These are phyloP conservation scores for Alosa sapidissima DNA, from an alignment of 2,797 vertebrate genomes.

Conservation along the genomic window DNA sequence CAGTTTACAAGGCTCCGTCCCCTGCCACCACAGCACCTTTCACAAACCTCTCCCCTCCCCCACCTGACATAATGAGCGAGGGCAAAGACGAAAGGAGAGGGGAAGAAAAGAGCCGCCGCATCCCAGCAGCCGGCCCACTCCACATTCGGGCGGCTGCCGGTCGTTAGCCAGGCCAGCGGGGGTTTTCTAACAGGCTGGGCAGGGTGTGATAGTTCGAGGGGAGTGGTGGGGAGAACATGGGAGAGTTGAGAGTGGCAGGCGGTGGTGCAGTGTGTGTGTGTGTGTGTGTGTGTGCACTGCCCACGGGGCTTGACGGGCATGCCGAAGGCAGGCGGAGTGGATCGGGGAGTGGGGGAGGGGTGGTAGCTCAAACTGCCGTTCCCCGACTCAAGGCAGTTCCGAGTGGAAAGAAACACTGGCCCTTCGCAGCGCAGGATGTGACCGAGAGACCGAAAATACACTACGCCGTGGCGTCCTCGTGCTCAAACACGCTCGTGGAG, in stretches of 20 bases:
- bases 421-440: not conserved
- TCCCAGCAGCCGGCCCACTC: not conserved
- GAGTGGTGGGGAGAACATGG: not conserved
- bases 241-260: not conserved
- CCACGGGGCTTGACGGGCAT: not conserved
- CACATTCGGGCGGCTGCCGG: not conserved
- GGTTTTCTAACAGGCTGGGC: not conserved
- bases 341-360: constrained; percentile 3
- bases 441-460: not conserved
- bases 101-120: not conserved
- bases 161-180: not conserved
- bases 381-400: not conserved
- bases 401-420: constrained; percentile 1
- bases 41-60: constrained; percentile 23
- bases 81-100: not conserved
- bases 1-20: constrained; percentile 7
- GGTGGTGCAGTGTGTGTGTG: not conserved
- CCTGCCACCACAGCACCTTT: constrained; percentile 29
- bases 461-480: not conserved
- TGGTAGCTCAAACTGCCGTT: not conserved
- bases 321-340: not conserved
- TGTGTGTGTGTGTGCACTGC: not conserved
- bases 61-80: constrained; percentile 19
- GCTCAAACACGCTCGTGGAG: not conserved
- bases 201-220: not conserved